A percentile compares a stretch with the other conserved stretches of the same genome.
phyloP scores from a whole-genome alignment of 2,113 vertebrate genomes.

The Xiphophorus couchianus region DNA sequence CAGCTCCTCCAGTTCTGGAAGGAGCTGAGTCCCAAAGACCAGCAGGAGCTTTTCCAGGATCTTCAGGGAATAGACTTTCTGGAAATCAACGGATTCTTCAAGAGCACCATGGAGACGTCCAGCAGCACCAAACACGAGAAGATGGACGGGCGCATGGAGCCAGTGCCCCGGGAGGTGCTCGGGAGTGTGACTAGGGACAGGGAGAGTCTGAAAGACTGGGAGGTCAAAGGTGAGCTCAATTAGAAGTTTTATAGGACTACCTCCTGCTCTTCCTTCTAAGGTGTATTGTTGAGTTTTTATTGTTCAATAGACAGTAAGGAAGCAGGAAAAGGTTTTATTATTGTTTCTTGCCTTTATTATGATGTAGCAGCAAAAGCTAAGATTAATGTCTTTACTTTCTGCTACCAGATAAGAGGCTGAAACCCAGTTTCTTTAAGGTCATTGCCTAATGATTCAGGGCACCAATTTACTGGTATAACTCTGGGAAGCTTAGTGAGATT shows the following conservation, averaged over 20 bases:
- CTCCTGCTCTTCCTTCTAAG: background rate
- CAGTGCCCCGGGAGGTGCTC: conserved; percentile 87
- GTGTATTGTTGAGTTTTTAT: conserved; percentile 4
- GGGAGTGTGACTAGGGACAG: conserved; percentile 89
- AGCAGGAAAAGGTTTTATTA: background rate
- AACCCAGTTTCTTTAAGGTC: background rate
- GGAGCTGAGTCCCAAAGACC: conserved; percentile 78
- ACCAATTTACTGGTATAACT: conserved; percentile 20
- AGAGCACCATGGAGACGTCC: conserved; percentile 79
- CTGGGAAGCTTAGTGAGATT: conserved; percentile 15
- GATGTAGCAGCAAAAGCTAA: background rate
- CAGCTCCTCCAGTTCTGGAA: conserved; percentile 89
- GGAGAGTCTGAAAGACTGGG: conserved; percentile 84
- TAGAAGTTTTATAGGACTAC: background rate
- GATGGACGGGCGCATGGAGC: conserved; percentile 87
- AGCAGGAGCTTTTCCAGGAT: conserved; percentile 74
- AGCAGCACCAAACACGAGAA: conserved; percentile 74
- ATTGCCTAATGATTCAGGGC: background rate
- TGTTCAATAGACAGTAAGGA: background rate
- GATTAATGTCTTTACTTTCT: background rate
- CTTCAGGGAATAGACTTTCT: conserved; percentile 84
- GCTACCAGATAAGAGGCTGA: background rate
- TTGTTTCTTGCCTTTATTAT: background rate
- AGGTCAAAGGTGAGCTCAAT: conserved; percentile 82
- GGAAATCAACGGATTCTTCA: conserved; percentile 87